Evolutionary conservation across 1,140 invertebrate genomes (phyloP).

Genomic region (Agrilus planipennis): DNA sequence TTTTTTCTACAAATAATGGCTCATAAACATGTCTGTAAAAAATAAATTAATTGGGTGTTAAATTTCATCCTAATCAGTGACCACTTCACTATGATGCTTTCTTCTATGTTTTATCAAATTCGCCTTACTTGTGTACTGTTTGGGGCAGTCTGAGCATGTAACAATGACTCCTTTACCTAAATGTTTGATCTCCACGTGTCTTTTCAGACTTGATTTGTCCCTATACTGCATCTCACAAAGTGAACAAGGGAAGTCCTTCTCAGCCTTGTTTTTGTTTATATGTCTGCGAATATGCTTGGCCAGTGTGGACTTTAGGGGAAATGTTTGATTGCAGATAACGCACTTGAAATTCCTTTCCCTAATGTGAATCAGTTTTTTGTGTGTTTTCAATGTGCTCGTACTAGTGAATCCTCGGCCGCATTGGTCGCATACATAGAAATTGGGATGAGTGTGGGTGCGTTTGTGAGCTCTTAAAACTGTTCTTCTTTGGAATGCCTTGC

Average conservation of each 20-base stretch:
- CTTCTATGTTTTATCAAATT: constrained; percentile 8
- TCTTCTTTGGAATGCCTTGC: constrained; percentile 39
- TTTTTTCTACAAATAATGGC: too few species aligned
- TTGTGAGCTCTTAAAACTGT: constrained; percentile 36
- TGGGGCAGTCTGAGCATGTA: constrained; percentile 8
- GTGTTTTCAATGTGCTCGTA: constrained; percentile 20
- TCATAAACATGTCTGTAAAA: too few species aligned
- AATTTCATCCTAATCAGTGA: too few species aligned
- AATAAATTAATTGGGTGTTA: too few species aligned
- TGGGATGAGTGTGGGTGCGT: constrained; percentile 32
- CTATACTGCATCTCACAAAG: constrained; percentile 16
- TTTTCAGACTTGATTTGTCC: constrained; percentile 19
- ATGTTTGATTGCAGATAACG: constrained; percentile 19
- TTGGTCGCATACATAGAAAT: constrained; percentile 18
- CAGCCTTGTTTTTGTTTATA: constrained; percentile 12
- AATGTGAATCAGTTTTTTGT: constrained; percentile 20
- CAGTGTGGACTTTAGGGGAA: constrained; percentile 22
- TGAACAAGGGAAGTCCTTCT: constrained; percentile 15
- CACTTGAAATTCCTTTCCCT: constrained; percentile 22
- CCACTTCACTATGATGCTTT: constrained; percentile 13
- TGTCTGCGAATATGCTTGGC: constrained; percentile 22
- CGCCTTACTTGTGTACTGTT: constrained; percentile 12
- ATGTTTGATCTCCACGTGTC: constrained; percentile 18
- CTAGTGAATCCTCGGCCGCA: constrained; percentile 24
- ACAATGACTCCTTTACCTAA: constrained; percentile 3